A percentile compares a stretch with the other conserved stretches of the same genome.
These are phyloP conservation scores for Hyles lineata DNA, from an alignment of 2,888 invertebrate genomes.

Conservation along the genomic window DNA sequence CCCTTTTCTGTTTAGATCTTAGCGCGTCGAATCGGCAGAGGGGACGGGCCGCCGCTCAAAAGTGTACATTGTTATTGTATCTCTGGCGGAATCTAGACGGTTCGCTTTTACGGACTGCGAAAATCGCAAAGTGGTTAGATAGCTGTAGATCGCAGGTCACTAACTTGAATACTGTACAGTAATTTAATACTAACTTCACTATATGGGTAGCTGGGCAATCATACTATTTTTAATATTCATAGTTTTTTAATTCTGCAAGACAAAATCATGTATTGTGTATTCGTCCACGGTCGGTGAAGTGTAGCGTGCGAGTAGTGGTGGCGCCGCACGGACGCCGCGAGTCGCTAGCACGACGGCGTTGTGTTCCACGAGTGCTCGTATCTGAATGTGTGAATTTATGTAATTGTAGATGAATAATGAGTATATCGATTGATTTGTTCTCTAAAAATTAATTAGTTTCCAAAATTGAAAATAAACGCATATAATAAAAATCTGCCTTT, in stretches of 20 bases:
- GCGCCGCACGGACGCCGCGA: slow-evolving; percentile 2
- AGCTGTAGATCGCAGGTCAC: slow-evolving; percentile 73
- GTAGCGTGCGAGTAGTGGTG: slow-evolving; percentile 51
- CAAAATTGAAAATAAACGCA: slow-evolving; percentile 68
- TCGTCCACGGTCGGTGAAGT: slow-evolving; percentile 64
- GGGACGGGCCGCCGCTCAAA: slow-evolving; percentile 6
- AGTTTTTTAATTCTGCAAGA: slow-evolving; percentile 69
- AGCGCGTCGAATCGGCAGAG: slow-evolving; percentile 3
- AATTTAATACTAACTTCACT: slow-evolving; percentile 81
- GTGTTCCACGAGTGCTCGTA: slow-evolving; percentile 20
- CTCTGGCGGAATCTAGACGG: slow-evolving; percentile 35
- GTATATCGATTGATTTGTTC: slow-evolving; percentile 49
- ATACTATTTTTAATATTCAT: slow-evolving; percentile 79
- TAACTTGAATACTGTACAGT: slow-evolving; percentile 78
- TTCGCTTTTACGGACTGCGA: slow-evolving; percentile 53
- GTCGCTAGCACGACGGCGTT: slow-evolving; percentile 12
- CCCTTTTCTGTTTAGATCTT: slow-evolving; percentile 33
- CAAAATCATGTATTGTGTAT: slow-evolving; percentile 69
- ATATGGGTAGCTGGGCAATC: slow-evolving; percentile 84
- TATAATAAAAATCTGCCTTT: slow-evolving; percentile 76
- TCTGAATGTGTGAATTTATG: slow-evolving; percentile 50
- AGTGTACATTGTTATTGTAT: slow-evolving; percentile 37
- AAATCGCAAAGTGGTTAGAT: slow-evolving; percentile 65
- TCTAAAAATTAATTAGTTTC: slow-evolving; percentile 55
- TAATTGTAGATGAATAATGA: slow-evolving; percentile 45